Conservation (phyloP, 2,888 invertebrate genomes). For the Drosophila antonietae region DNA sequence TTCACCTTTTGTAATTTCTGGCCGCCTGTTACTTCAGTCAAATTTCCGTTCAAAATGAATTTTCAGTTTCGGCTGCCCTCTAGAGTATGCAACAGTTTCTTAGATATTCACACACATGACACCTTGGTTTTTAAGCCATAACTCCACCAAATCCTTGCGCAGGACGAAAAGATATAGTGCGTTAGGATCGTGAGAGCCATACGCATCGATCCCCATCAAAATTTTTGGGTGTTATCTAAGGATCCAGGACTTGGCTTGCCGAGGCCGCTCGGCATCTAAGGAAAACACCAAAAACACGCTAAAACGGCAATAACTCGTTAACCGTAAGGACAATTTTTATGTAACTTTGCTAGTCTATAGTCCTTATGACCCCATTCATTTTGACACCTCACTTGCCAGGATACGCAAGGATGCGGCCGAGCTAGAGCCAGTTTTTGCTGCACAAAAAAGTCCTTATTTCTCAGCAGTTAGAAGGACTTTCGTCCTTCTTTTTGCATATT, state of each 20-base stretch:
- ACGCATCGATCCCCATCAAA: neutral
- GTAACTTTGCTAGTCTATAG: neutral
- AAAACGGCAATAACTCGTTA: neutral
- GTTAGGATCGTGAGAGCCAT: neutral
- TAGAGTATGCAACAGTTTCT: constrained; percentile 1
- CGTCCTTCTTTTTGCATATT: neutral
- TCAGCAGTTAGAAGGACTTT: neutral
- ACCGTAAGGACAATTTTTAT: neutral
- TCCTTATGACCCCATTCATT: neutral
- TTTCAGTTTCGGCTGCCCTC: neutral
- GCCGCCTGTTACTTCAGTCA: neutral
- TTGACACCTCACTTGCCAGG: neutral
- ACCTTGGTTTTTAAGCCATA: neutral
- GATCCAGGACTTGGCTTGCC: neutral
- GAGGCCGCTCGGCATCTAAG: neutral
- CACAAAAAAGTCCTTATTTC: neutral
- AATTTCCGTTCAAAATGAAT: neutral
- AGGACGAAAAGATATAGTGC: neutral
- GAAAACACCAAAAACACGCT: neutral
- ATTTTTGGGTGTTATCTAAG: neutral
- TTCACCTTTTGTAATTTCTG: neutral
- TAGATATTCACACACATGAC: neutral
- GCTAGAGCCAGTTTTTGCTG: neutral
- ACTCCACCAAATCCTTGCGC: neutral
- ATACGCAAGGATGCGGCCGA: neutral